Evolutionary conservation across 2,113 vertebrate genomes (phyloP).

Genomic region (Saguinus imperator): DNA sequence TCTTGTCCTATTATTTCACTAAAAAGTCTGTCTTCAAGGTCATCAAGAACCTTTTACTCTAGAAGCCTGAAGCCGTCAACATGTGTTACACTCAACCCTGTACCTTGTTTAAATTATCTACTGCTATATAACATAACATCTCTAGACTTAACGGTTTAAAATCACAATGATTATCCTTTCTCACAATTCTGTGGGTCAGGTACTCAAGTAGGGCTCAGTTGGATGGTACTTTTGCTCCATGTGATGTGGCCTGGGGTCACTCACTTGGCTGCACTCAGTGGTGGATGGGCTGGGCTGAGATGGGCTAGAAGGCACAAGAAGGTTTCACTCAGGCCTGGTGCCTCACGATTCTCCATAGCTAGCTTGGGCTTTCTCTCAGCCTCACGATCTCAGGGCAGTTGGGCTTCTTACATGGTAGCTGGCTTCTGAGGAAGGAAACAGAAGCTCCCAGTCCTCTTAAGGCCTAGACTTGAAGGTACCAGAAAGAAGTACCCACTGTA

Average conservation of each 20-base stretch:
- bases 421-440: not conserved
- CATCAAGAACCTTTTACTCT: not conserved
- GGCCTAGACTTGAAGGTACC: not conserved
- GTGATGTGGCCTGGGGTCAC: not conserved
- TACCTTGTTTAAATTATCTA: not conserved
- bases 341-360: not conserved
- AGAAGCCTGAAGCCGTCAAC: not conserved
- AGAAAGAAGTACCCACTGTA: not conserved
- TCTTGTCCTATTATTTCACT: not conserved
- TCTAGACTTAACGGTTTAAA: not conserved
- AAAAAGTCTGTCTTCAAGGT: not conserved
- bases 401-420: not conserved
- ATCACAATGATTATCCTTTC: not conserved
- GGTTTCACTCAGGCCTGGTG: not conserved
- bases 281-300: not conserved
- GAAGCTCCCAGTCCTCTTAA: not conserved
- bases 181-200: not conserved
- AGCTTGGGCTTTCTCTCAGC: not conserved
- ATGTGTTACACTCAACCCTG: not conserved
- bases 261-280: not conserved
- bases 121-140: not conserved
- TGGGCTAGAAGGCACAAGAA: not conserved
- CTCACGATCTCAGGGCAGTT: not conserved
- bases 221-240: not conserved
- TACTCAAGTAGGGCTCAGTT: not conserved